Base-by-base conservation (phyloP, 2,113 vertebrate genomes). In the Tautogolabrus adspersus region DNA sequence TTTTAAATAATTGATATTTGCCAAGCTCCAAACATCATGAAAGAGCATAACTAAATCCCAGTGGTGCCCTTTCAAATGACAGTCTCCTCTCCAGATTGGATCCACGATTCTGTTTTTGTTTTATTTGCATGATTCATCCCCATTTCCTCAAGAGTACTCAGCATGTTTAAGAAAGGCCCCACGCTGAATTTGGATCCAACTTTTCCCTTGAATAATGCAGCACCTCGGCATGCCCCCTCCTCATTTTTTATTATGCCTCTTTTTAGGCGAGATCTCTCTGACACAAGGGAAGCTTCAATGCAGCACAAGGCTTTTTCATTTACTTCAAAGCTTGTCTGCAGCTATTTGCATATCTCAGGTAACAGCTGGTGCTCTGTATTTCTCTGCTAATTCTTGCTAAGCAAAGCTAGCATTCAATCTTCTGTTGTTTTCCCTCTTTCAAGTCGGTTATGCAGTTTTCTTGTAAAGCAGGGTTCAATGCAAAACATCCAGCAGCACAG, bases 321-420 rank as follows among this genome's bases (percentile, higher is more conserved):
- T 78, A 74, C 82, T 88, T 88, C 82, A 90, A 89, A 88, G 89
- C 85, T 71, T n/a, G 62, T 79, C 87, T 66, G 37, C 34, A 12
- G 47, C 64, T 79, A 77, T 91, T 89, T 91, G 79, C 89, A 86
- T 91, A 89, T 87, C 87, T 79, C 86, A 73, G 81, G 78, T 77
- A 88, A 69, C 88, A 89, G 87, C 87, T 82, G 87, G 75, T 54
- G 69, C 79, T 62, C 68, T 56, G 40, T 61, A 26, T 81, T 75
- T 78, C 64, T 59, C 78, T 56, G 72, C 58, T 84, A 79, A 85
- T 83, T 66, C 68, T 46, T 54, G 55, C 72, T 47, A 78, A 84
- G 68, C 67, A 76, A 62, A 80, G 56, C 74, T 67, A 80, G 72
- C 69, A 56, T 62, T 55, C 82, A 75, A 44, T 79, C 72, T 54